Conservation (phyloP, 2,888 invertebrate species). For the Brachynemurus nebulosus region DNA sequence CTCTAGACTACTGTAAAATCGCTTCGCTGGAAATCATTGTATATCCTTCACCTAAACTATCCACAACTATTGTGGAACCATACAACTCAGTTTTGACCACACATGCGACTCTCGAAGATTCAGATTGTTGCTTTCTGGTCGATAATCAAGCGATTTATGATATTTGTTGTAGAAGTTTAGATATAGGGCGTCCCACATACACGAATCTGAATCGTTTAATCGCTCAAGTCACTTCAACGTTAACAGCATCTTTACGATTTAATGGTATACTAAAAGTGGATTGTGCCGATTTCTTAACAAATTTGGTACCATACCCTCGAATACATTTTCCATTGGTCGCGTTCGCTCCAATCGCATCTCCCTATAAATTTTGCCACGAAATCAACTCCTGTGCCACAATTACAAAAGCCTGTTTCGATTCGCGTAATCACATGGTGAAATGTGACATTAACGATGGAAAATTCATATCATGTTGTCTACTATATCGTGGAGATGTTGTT, state of each 20-base stretch:
- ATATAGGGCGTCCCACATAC: constrained; percentile 59
- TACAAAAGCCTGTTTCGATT: not conserved
- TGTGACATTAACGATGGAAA: not conserved
- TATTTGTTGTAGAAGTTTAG: constrained; percentile 37
- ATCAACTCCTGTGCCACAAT: not conserved
- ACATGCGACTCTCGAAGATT: constrained; percentile 34
- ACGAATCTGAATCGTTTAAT: constrained; percentile 65
- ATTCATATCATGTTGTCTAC: constrained; percentile 1
- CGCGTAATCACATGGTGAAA: constrained; percentile 3
- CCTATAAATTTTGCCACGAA: not conserved
- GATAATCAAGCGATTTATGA: constrained; percentile 32
- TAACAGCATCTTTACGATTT: constrained; percentile 46
- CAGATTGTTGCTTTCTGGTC: constrained; percentile 34
- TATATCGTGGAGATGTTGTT: constrained; percentile 1
- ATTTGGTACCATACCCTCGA: constrained; percentile 57
- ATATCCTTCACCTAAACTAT: constrained; percentile 55
- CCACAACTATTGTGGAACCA: constrained; percentile 39
- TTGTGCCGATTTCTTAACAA: constrained; percentile 72
- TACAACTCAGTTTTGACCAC: constrained; percentile 49
- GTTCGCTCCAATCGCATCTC: constrained; percentile 28
- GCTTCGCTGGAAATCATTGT: constrained; percentile 50
- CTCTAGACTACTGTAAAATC: constrained; percentile 52
- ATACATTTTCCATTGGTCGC: constrained; percentile 43
- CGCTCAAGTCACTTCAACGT: constrained; percentile 59
- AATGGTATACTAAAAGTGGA: constrained; percentile 49